Conservation (phyloP, 2,888 invertebrate species). For the Vandiemenella viatica region DNA sequence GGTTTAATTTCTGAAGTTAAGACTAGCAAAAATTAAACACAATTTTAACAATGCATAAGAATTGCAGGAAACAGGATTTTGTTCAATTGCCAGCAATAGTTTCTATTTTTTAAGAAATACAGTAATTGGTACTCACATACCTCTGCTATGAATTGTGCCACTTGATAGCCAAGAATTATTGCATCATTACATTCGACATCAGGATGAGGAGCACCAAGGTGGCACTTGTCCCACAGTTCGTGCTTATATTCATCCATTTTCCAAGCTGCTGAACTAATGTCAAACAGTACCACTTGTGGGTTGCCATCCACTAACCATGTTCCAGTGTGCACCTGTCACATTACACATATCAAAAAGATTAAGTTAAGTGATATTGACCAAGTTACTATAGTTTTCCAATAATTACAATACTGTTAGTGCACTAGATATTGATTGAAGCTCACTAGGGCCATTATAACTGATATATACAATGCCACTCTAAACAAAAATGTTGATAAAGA, state of each 20-base stretch:
- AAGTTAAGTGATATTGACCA: not conserved
- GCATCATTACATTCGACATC: constrained; percentile 95
- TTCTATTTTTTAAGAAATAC: too few species aligned
- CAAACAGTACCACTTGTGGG: constrained; percentile 93
- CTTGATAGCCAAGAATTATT: constrained; percentile 88
- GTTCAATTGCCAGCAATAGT: too few species aligned
- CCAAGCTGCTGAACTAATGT: constrained; percentile 92
- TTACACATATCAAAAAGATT: too few species aligned
- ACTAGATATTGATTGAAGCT: too few species aligned
- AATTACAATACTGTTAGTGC: not conserved
- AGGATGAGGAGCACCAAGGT: constrained; percentile 84
- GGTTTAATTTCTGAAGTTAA: too few species aligned
- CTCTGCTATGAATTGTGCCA: constrained; percentile 81
- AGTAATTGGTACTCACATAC: too few species aligned
- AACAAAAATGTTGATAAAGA: too few species aligned
- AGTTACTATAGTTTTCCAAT: constrained; percentile 1
- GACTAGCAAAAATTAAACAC: too few species aligned
- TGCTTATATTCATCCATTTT: constrained; percentile 89
- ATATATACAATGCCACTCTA: too few species aligned
- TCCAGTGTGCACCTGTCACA: constrained; percentile 68
- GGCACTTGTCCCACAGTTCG: constrained; percentile 78
- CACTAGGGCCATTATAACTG: too few species aligned
- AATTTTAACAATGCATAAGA: too few species aligned
- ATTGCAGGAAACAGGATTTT: too few species aligned
- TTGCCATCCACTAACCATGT: constrained; percentile 99